phyloP scores from a whole-genome alignment of 2,113 vertebrate species.

The Campylorhamphus procurvoides region DNA sequence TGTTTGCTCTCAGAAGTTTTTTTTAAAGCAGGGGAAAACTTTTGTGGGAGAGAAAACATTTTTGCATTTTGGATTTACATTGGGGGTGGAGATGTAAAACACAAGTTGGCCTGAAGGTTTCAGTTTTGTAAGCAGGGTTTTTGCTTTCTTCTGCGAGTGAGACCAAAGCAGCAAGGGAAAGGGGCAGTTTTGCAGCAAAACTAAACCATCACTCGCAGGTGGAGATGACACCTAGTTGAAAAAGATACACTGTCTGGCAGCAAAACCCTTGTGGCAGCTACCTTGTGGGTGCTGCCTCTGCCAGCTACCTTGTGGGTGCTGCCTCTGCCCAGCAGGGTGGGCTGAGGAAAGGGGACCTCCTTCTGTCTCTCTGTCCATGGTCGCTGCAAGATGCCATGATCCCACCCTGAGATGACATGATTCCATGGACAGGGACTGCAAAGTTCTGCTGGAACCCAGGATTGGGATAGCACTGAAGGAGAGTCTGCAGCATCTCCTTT shows the following conservation, averaged over 20 bases:
- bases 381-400: background rate
- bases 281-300: background rate
- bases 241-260: fast-evolving
- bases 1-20: background rate
- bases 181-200: background rate
- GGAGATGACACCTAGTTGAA: background rate
- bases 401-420: fast-evolving
- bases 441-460: background rate
- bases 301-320: too few species aligned
- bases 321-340: background rate
- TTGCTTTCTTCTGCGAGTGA: background rate
- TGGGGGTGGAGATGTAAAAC: background rate
- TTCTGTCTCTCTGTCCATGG: fast-evolving
- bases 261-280: background rate
- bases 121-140: background rate
- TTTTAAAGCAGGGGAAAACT: background rate
- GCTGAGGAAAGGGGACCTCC: background rate
- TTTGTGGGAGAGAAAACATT: background rate
- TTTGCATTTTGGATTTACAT: background rate
- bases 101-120: background rate
- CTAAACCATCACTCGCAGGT: background rate
- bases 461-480: too few species aligned
- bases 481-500: background rate
- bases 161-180: background rate
- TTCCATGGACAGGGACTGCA: background rate